A percentile compares a stretch with the other conserved stretches of the same genome.
Conservation (phyloP, 2,888 invertebrate species). For the Melanostoma mellinum region DNA sequence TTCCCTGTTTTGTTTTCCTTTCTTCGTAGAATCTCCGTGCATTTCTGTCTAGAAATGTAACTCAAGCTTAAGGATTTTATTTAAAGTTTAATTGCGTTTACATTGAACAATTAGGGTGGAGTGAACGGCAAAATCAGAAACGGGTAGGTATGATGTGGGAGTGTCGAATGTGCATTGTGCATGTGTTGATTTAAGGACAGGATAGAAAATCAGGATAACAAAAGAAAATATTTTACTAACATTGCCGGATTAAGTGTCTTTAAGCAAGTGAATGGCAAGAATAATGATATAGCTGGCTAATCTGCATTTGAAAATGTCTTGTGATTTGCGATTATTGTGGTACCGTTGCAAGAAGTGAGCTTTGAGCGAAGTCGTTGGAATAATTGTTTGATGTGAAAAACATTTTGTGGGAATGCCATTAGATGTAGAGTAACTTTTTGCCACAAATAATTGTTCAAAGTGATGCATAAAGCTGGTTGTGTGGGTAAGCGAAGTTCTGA, state of each 20-base stretch:
- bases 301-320: constrained; percentile 19
- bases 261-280: constrained; percentile 27
- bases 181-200: constrained; percentile 37
- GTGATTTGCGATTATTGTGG: background rate
- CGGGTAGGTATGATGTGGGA: constrained; percentile 22
- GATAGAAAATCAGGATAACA: constrained; percentile 16
- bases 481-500: no score
- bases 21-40: background rate
- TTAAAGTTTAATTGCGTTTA: constrained; percentile 71
- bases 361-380: no score
- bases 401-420: no score
- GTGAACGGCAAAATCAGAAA: constrained; percentile 10
- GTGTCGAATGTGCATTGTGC: constrained; percentile 8
- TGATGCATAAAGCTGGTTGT: no score
- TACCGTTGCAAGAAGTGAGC: background rate
- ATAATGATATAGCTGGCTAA: constrained; percentile 16
- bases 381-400: no score
- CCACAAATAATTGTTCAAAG: no score
- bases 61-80: constrained; percentile 68
- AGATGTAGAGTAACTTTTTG: no score
- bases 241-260: constrained; percentile 29
- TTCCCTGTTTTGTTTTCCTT: constrained; percentile 13
- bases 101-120: constrained; percentile 69
- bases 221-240: constrained; percentile 46
- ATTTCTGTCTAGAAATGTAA: constrained; percentile 38